Evolutionary conservation across 2,888 invertebrate genomes (phyloP).

Genomic region (Polydrusus tereticollis): DNA sequence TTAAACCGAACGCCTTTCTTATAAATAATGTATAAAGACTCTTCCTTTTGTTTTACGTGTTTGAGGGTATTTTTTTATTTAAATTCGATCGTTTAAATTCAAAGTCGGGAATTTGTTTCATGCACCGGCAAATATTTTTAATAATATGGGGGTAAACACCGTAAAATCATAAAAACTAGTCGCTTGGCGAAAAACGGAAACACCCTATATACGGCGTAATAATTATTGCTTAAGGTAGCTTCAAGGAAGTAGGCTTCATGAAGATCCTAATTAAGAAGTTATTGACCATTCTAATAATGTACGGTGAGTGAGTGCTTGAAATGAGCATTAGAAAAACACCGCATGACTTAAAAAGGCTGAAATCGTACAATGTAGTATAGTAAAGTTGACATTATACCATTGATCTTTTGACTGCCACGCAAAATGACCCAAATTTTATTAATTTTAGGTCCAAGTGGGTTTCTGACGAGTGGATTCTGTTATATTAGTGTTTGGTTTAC

Average conservation of each 20-base stretch:
- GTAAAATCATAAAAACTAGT: conserved; percentile 32
- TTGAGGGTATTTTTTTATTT: conserved; percentile 33
- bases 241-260: conserved; percentile 4
- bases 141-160: conserved; percentile 29
- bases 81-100: conserved; percentile 45
- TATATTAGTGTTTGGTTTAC: no score
- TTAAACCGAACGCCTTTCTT: conserved; percentile 22
- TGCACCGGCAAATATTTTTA: conserved; percentile 49
- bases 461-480: no score
- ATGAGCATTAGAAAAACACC: no score
- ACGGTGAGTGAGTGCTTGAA: neutral
- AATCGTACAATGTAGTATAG: no score
- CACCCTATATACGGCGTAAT: neutral
- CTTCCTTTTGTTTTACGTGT: conserved; percentile 39
- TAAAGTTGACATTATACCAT: no score
- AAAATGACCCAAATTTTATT: no score
- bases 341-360: no score
- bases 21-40: conserved; percentile 48
- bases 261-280: neutral
- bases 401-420: no score
- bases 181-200: conserved; percentile 29
- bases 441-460: no score
- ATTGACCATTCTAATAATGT: neutral
- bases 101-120: conserved; percentile 42
- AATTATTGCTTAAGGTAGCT: neutral